Percentiles rank a stretch among this genome's conserved stretches.
Evolutionary conservation across 2,797 vertebrate genomes (phyloP).

Genomic region (Muscicapa comitata): DNA sequence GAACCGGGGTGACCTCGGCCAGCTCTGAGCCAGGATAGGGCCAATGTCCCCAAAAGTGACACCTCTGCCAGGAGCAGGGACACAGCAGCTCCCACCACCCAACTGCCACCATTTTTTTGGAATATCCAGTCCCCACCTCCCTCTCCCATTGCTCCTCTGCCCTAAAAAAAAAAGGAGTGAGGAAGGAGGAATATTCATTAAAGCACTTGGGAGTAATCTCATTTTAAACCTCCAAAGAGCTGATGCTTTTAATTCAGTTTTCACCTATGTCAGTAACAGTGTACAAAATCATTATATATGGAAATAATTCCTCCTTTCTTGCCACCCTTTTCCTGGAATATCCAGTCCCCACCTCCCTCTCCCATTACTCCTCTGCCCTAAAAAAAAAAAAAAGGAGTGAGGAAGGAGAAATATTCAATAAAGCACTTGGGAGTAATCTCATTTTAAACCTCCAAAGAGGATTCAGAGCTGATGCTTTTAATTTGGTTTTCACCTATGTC

Average conservation of each 20-base stretch:
- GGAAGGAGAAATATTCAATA: not conserved
- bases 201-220: not conserved
- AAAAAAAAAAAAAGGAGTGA: not conserved
- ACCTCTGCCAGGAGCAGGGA: slow-evolving; percentile 51
- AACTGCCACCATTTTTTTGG: too few relatives aligned
- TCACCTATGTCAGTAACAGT: not conserved
- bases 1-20: slow-evolving; percentile 81
- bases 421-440: not conserved
- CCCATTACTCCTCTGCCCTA: too few relatives aligned
- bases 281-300: not conserved
- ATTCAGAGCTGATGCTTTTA: not conserved
- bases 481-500: not conserved
- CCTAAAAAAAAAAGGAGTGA: not conserved
- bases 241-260: not conserved
- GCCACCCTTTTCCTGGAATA: slow-evolving; percentile 14
- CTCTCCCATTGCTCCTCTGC: too few relatives aligned
- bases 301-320: not conserved
- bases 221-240: not conserved
- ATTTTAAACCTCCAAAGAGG: not conserved
- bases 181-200: not conserved
- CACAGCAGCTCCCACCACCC: not conserved
- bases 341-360: not conserved
- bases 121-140: too few relatives aligned
- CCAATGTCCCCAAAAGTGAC: not conserved
- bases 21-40: too few relatives aligned